Evolutionary conservation across 30 jellyfish, hydroid and myxozoan genomes (phyloP).

Genomic region (Mastigias papua): DNA sequence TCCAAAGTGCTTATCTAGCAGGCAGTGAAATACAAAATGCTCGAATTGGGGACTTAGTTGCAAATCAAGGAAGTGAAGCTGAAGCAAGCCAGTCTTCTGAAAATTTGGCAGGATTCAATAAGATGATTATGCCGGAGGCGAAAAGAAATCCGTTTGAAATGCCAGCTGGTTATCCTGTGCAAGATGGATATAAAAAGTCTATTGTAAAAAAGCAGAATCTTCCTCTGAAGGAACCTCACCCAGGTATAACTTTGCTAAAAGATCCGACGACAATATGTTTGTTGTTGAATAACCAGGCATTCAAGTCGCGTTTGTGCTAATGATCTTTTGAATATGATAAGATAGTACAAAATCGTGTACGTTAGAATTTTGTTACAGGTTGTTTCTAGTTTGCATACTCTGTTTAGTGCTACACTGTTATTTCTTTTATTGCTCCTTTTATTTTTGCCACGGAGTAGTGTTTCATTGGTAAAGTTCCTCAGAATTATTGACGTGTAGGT

Average conservation of each 20-base stretch:
- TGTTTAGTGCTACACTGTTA: too few relatives aligned
- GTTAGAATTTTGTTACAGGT: too few relatives aligned
- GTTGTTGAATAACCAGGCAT: neutral
- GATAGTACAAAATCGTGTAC: too few relatives aligned
- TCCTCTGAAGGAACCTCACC: constrained; percentile 78
- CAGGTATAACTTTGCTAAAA: constrained; percentile 46
- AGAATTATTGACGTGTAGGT: too few relatives aligned
- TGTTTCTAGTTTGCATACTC: too few relatives aligned
- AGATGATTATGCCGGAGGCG: neutral
- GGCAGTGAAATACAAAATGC: constrained; percentile 71
- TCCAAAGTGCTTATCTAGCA: constrained; percentile 24
- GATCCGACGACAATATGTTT: neutral
- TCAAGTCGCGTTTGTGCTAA: neutral
- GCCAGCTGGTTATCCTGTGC: constrained; percentile 65
- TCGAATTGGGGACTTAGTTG: neutral
- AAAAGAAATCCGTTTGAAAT: constrained; percentile 19
- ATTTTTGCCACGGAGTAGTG: too few relatives aligned
- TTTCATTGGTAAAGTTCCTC: too few relatives aligned
- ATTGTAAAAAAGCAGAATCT: constrained; percentile 60
- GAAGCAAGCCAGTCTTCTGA: constrained; percentile 27
- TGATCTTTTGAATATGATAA: too few relatives aligned
- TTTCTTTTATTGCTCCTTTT: too few relatives aligned
- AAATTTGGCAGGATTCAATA: neutral
- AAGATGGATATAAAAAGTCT: constrained; percentile 71
- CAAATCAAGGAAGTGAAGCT: neutral